Evolutionary conservation across 2,797 vertebrate genomes (phyloP).

Genomic region (Galagoides demidoff): DNA sequence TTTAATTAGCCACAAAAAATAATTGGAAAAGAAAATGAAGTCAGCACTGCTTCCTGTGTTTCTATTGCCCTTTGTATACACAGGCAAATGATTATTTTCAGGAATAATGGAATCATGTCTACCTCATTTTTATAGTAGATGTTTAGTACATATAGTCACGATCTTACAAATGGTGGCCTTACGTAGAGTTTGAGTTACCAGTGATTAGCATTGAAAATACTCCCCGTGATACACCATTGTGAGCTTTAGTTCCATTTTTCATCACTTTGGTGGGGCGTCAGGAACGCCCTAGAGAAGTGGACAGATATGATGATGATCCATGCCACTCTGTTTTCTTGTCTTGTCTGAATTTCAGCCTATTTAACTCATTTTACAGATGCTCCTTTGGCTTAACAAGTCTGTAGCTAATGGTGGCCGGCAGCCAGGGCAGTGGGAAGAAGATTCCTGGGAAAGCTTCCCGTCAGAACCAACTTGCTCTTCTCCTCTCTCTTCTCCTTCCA

Average conservation of each 20-base stretch:
- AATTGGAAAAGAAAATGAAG: conserved; percentile 39
- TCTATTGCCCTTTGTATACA: not conserved
- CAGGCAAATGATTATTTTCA: conserved; percentile 38
- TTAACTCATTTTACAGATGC: conserved; percentile 44
- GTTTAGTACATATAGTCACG: not conserved
- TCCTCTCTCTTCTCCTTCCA: not conserved
- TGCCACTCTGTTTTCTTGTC: conserved; percentile 24
- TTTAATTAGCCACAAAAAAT: conserved; percentile 48
- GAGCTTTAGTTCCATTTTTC: conserved; percentile 11
- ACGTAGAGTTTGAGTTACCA: not conserved
- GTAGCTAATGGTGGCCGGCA: conserved; percentile 7
- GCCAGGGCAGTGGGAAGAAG: conserved; percentile 9
- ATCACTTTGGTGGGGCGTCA: conserved; percentile 35
- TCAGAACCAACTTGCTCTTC: not conserved
- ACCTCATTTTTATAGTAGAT: conserved; percentile 25
- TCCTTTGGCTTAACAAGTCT: conserved; percentile 43
- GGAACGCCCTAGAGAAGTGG: not conserved
- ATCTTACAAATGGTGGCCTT: not conserved
- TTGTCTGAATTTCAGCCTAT: conserved; percentile 51
- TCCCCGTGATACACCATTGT: not conserved
- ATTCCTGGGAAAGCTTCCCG: not conserved
- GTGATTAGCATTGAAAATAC: conserved; percentile 21
- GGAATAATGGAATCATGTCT: conserved; percentile 35
- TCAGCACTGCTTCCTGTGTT: conserved; percentile 5
- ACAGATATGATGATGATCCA: not conserved